These are phyloP conservation scores for Mesocentrotus franciscanus DNA, from an alignment of 53 echinoderm and acorn worm species.

Conservation along the genomic window DNA sequence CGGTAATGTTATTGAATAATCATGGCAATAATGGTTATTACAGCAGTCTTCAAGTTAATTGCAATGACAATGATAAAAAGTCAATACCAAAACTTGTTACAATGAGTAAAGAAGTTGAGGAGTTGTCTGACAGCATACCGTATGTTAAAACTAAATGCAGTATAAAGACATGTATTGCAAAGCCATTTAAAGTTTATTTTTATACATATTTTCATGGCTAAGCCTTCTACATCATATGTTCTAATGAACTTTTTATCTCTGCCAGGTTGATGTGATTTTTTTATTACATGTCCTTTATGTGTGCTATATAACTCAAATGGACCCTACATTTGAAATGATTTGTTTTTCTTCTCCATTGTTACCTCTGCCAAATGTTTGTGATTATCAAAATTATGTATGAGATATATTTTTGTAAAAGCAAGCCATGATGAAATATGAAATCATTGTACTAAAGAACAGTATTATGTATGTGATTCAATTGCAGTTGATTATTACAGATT, in stretches of 20 bases:
- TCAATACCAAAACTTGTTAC: too few species aligned
- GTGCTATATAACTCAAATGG: not conserved
- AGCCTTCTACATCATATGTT: not conserved
- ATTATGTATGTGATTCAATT: not conserved
- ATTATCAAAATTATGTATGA: not conserved
- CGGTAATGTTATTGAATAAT: not conserved
- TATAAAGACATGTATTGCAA: not conserved
- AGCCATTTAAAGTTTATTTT: not conserved
- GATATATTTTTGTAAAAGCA: slow-evolving; percentile 37
- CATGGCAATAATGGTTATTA: too few species aligned
- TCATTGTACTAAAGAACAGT: not conserved
- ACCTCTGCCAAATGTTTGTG: slow-evolving; percentile 18
- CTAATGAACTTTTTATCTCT: not conserved
- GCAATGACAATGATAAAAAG: too few species aligned
- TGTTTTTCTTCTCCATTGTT: not conserved
- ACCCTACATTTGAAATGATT: not conserved
- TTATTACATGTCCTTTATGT: not conserved
- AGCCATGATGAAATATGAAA: not conserved
- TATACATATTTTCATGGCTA: not conserved
- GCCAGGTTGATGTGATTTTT: not conserved
- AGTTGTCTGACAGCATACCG: too few species aligned
- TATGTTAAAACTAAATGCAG: too few species aligned
- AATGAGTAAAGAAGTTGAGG: too few species aligned
- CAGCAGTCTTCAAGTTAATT: too few species aligned
- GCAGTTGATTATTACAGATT: not conserved